phyloP scores from a whole-genome alignment of 1,140 invertebrate genomes.

The Copidosoma floridanum region DNA sequence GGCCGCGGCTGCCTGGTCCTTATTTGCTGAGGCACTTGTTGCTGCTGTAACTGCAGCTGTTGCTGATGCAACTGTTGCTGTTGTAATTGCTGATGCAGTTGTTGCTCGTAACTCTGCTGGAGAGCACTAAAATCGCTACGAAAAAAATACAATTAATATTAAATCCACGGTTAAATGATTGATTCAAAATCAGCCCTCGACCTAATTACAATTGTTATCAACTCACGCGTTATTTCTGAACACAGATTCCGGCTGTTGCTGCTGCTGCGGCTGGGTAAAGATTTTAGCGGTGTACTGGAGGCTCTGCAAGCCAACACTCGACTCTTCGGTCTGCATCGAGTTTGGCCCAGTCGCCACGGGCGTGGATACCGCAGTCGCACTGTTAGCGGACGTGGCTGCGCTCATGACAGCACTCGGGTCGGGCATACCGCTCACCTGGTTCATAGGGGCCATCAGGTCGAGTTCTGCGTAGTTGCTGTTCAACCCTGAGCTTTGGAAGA shows the following conservation, averaged over 20 bases:
- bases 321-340: conserved; percentile 31
- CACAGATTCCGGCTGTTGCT: conserved; percentile 30
- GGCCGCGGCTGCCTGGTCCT: conserved; percentile 26
- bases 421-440: conserved; percentile 36
- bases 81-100: conserved; percentile 18
- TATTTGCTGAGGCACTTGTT: conserved; percentile 8
- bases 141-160: neutral
- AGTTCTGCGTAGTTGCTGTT: conserved; percentile 53
- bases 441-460: conserved; percentile 51
- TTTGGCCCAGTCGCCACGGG: no score
- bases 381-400: conserved; percentile 12
- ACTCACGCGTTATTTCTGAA: conserved; percentile 48
- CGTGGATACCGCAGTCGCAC: no score
- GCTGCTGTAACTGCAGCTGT: conserved; percentile 38
- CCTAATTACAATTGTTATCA: neutral
- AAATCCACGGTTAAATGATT: no score
- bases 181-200: no score
- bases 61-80: neutral
- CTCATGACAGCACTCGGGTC: neutral
- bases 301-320: conserved; percentile 39
- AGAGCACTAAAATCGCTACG: conserved; percentile 30
- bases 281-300: conserved; percentile 54
- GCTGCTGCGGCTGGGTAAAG: conserved; percentile 43
- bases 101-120: conserved; percentile 38
- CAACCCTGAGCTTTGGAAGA: conserved; percentile 44